Percentiles rank a stretch among this genome's conserved stretches.
Evolutionary conservation across 2,113 vertebrate species (phyloP).

Genomic region (Pelmatolapia mariae): DNA sequence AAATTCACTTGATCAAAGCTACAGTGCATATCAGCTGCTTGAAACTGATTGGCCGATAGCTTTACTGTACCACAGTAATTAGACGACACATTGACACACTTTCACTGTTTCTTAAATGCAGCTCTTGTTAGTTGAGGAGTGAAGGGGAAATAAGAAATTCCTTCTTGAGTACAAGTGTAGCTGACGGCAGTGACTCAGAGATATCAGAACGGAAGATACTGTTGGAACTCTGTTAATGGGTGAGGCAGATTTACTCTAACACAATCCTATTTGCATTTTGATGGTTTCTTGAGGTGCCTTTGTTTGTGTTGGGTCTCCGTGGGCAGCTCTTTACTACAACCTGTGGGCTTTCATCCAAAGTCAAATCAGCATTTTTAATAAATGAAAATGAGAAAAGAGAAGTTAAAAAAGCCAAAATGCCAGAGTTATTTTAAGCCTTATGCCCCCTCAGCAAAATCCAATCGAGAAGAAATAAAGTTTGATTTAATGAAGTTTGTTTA

Average conservation of each 20-base stretch:
- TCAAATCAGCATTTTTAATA: slow-evolving; percentile 54
- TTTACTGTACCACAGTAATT: slow-evolving; percentile 43
- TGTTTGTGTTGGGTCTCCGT: neutral
- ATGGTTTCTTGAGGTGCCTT: slow-evolving; percentile 1
- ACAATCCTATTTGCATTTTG: slow-evolving; percentile 29
- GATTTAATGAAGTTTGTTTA: slow-evolving; percentile 68
- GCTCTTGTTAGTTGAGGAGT: slow-evolving; percentile 20
- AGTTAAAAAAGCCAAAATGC: neutral
- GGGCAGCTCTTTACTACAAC: neutral
- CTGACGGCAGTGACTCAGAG: neutral
- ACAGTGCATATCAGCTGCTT: slow-evolving; percentile 22
- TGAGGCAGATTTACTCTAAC: slow-evolving; percentile 24
- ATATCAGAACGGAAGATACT: slow-evolving; percentile 17
- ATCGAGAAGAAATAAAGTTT: slow-evolving; percentile 53
- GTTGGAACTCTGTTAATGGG: slow-evolving; percentile 12
- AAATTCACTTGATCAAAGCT: slow-evolving; percentile 53
- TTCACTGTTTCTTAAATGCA: slow-evolving; percentile 22
- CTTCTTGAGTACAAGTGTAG: neutral
- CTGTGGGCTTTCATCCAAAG: slow-evolving; percentile 23
- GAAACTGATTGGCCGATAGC: slow-evolving; percentile 32
- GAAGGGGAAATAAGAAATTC: neutral
- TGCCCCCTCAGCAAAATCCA: slow-evolving; percentile 56
- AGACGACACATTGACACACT: slow-evolving; percentile 44
- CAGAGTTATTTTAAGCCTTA: slow-evolving; percentile 42
- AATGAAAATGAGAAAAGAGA: neutral